Base-by-base conservation (phyloP, 2,113 vertebrate genomes). In the Ophthalmolycus amberensis region DNA sequence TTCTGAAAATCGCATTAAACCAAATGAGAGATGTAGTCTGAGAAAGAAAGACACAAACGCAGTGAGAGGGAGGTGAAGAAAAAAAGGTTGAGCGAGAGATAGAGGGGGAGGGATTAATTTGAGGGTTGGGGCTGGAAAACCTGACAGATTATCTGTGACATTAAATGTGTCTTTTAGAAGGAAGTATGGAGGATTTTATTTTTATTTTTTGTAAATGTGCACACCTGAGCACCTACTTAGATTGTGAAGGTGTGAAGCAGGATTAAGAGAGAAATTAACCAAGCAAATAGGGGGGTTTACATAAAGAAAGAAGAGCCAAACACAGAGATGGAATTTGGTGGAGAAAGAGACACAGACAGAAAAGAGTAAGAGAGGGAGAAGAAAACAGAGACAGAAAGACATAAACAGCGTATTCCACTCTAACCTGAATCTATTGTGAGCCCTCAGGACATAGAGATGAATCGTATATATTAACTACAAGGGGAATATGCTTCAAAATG, bases 1-100 rank as follows among this genome's bases (percentile, higher is more conserved):
- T 94, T 94, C 90, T 67, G 25, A 78, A 95, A 95, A 94, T 92
- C 85, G 84, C 88, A 95, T 95, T 95, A 94, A 93, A 90, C 76
- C 91, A 94, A 95, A 95, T 93, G 90, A 93, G 86, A 92, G 90
- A 85, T 75, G 80, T 74, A 83, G 77, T 75, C 73, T 79, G 79
- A 79, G 62, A 89, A 34, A 60, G 88, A 86, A 88, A 91, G 80
- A 90, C 69, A 80, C 70, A 87, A 69, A 90, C 66, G 34, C 42
- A 64, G 54, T 56, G 40, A 70, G 75, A 69, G 81, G 79, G 66
- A 67, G 83, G 44, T 34, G 4, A 34, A 34, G 6, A 34, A 34
- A 67, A 77, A 83, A 73, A 79, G 82, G 75, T 27, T 68, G 77
- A 84, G 79, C 77, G 68, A 88, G 60, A 74, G 68, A 82, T 11